phyloP scores from a whole-genome alignment of 2,888 invertebrate genomes.

The Chalcosyrphus nemorum region DNA sequence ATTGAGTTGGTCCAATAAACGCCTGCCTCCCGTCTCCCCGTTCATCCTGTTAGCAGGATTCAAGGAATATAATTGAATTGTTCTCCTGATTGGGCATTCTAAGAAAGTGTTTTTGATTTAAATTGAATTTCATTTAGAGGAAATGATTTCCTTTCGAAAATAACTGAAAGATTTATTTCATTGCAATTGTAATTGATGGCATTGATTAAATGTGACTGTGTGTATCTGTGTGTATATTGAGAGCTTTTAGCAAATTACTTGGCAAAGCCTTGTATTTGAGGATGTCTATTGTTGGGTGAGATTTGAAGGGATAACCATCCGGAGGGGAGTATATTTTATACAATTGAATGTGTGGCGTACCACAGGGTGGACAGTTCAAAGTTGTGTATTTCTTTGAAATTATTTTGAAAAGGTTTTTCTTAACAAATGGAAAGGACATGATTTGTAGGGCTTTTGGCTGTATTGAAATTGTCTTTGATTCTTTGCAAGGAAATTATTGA shows the following conservation, averaged over 20 bases:
- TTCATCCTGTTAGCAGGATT: not conserved
- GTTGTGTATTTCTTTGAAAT: not conserved
- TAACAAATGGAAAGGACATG: no score
- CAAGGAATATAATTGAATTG: conserved; percentile 11
- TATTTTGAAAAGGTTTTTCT: not conserved
- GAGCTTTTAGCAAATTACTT: not conserved
- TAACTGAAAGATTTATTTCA: not conserved
- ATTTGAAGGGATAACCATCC: not conserved
- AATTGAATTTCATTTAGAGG: not conserved
- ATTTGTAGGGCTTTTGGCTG: no score
- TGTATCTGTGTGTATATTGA: no score
- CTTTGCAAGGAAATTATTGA: no score
- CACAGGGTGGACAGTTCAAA: not conserved
- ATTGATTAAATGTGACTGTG: not conserved
- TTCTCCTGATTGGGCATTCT: conserved; percentile 14
- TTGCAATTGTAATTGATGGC: not conserved
- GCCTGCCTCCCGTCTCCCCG: no score
- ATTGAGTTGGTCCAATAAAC: not conserved
- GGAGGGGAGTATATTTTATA: not conserved
- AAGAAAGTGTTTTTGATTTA: conserved; percentile 12
- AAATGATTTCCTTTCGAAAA: conserved; percentile 1
- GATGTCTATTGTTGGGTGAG: not conserved
- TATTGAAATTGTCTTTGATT: no score
- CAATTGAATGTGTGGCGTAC: not conserved
- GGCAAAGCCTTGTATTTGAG: not conserved